Evolutionary conservation across 2,113 vertebrate genomes (phyloP).

Genomic region (Rhinogobius similis): DNA sequence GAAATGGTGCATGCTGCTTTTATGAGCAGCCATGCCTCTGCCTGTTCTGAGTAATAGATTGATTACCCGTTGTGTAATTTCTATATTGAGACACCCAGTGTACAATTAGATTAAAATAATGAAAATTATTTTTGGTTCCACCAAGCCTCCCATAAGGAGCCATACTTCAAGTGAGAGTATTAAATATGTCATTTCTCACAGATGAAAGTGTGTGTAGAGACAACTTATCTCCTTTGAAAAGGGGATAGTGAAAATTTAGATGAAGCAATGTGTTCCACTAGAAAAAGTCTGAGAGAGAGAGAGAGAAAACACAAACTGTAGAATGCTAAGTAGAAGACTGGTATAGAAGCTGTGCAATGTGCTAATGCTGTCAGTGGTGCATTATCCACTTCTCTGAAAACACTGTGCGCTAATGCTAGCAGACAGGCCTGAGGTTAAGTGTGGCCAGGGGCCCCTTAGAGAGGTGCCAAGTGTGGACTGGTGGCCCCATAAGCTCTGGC

Average conservation of each 20-base stretch:
- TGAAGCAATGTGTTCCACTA: not conserved
- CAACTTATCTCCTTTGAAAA: not conserved
- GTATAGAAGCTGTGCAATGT: constrained; percentile 25
- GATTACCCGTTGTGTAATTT: not conserved
- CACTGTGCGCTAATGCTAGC: constrained; percentile 57
- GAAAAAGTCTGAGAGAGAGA: not conserved
- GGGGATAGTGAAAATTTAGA: not conserved
- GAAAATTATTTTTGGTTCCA: not conserved
- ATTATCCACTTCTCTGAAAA: constrained; percentile 50
- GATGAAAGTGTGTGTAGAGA: too few relatives aligned
- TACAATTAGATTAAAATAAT: not conserved
- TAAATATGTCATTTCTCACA: too few relatives aligned
- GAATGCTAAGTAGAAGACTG: constrained; percentile 38
- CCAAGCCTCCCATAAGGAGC: not conserved
- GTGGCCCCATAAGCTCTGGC: constrained; percentile 70
- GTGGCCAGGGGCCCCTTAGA: constrained; percentile 64
- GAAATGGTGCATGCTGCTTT: not conserved
- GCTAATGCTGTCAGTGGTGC: constrained; percentile 39
- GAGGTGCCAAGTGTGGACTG: constrained; percentile 65
- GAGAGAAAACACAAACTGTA: not conserved
- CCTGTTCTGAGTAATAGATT: not conserved
- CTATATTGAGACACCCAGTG: not conserved
- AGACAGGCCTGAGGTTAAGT: constrained; percentile 68
- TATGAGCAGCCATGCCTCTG: not conserved
- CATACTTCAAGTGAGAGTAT: not conserved